Base-by-base conservation (phyloP, 2,113 vertebrate genomes). In the Neomonachus schauinslandi region DNA sequence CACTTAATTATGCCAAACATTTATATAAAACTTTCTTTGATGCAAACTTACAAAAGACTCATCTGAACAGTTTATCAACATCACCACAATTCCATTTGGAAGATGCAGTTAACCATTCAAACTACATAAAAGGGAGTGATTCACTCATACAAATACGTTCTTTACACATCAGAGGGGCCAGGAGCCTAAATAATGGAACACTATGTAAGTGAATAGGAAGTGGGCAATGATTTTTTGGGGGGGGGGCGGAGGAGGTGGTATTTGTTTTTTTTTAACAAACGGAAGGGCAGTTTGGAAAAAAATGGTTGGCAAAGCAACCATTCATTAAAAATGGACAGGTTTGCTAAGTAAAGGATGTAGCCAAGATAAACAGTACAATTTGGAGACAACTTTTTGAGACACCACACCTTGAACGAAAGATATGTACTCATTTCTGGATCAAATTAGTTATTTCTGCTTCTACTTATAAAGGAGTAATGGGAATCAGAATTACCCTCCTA, bases 11-110 rank as follows among this genome's bases (percentile, higher is more conserved):
- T 93, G 53, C 33, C 65, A 93, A 93, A 82, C 8, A 96, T 69
- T 67, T 74, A 92, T 79, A 89, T 86, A 92, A 97, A 95, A 91
- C 39, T 93, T 95, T 93, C 76, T 98, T 89, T 96, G 82, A 96
- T 61, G 21, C 6, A 82, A 93, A 94, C 53, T 91, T 94, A 85
- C 36, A 94, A 96, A 96, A 95, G 31, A 89, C 24, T 59, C 76
- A 61, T 95, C 86, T 79, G 28, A 95, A 93, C 24, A 96, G 71
- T 82, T 92, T 92, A 91, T 93, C 90, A 57, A 21, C 16, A 53
- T 59, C 76, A 92, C 51, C 6, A 94, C 89, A 93, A 97, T 86
- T 96, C n/a, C 67, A 89, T 72, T 82, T 89, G n/a, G 89, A 96
- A 97, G 96, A 95, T 89, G 61, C 82, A 95, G 46, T 79, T 80